A percentile compares a stretch with the other conserved stretches of the same genome.
Conservation (phyloP, 2,888 invertebrate species). For the Chouioia cunea region DNA sequence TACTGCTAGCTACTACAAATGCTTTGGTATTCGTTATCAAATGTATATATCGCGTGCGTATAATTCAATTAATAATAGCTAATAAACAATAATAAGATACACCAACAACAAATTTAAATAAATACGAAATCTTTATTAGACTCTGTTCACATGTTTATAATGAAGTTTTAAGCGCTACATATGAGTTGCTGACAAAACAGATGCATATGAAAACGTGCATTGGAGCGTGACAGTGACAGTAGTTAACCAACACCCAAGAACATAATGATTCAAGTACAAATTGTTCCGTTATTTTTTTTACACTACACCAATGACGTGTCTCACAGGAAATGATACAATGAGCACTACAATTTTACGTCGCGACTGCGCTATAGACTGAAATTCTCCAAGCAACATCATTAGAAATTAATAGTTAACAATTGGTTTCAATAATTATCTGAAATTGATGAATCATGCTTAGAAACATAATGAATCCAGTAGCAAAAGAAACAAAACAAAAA, state of each 20-base stretch:
- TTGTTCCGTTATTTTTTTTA: neutral
- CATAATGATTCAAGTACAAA: slow-evolving; percentile 1
- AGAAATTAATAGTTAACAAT: neutral
- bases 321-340: slow-evolving; percentile 6
- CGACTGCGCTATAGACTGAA: slow-evolving; percentile 2
- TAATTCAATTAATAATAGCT: too few species aligned
- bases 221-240: neutral
- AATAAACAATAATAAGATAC: slow-evolving; percentile 48
- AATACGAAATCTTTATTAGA: slow-evolving; percentile 54
- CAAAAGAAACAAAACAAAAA: too few species aligned
- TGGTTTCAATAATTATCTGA: neutral
- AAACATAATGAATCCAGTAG: too few species aligned
- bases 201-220: slow-evolving; percentile 23
- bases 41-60: too few species aligned
- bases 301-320: neutral
- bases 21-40: too few species aligned
- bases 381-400: slow-evolving; percentile 2
- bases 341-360: neutral
- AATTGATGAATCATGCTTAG: too few species aligned
- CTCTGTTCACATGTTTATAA: slow-evolving; percentile 37
- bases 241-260: slow-evolving; percentile 18
- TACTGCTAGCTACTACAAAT: too few species aligned
- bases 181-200: slow-evolving; percentile 12
- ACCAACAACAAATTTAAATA: slow-evolving; percentile 51
- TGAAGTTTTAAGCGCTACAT: neutral